These are phyloP conservation scores for Silvanus unidentatus DNA, from an alignment of 2,888 invertebrate species.

Conservation along the genomic window DNA sequence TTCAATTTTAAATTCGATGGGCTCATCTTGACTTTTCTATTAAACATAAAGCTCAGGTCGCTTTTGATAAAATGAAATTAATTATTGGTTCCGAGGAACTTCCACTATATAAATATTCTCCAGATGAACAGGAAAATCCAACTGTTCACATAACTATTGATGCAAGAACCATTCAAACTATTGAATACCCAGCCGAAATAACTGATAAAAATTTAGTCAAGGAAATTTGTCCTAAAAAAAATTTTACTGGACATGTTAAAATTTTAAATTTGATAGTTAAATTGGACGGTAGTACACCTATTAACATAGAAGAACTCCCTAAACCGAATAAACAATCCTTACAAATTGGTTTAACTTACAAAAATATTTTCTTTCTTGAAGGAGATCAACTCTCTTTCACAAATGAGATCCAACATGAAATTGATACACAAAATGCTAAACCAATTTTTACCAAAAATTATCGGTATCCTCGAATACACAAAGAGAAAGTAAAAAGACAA, in stretches of 20 bases:
- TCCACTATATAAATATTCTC: no score
- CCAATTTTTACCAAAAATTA: slow-evolving; percentile 22
- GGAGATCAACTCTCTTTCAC: slow-evolving; percentile 14
- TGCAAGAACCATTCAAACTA: no score
- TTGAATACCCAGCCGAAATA: no score
- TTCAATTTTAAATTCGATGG: background rate
- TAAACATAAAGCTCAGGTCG: background rate
- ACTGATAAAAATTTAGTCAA: no score
- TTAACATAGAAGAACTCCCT: no score
- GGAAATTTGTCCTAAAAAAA: no score
- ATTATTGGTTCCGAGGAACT: background rate
- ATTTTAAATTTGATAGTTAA: no score
- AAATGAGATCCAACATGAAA: slow-evolving; percentile 22
- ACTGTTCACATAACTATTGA: no score
- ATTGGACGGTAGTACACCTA: no score
- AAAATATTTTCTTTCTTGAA: slow-evolving; percentile 18
- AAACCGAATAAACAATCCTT: no score
- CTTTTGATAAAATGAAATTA: background rate
- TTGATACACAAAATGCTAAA: slow-evolving; percentile 11
- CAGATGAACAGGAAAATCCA: no score
- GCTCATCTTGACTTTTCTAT: background rate
- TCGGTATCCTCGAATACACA: slow-evolving; percentile 25
- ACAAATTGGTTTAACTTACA: slow-evolving; percentile 15
- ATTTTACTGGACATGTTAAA: no score
- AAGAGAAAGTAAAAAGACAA: slow-evolving; percentile 21